A percentile compares a stretch with the other conserved stretches of the same genome.
Evolutionary conservation across 2,113 vertebrate species (phyloP).

Genomic region (Canis aureus): DNA sequence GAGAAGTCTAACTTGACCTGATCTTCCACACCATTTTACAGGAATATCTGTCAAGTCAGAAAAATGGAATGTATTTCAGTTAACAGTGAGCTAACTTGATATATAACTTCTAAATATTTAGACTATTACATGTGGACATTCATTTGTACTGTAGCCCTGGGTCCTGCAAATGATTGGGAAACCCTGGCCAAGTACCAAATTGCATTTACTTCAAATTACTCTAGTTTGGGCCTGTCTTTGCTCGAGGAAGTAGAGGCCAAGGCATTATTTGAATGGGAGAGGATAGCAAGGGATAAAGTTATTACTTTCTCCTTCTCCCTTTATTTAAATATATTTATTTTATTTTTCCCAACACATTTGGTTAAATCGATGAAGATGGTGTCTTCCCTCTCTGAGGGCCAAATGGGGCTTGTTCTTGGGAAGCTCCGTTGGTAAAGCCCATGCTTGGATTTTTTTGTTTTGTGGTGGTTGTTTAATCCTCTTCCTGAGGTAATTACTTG

Average conservation of each 20-base stretch:
- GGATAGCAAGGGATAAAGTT: background rate
- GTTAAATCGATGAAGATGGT: background rate
- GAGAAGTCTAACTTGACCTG: background rate
- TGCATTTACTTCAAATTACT: background rate
- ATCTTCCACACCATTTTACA: background rate
- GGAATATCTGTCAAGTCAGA: background rate
- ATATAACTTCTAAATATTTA: background rate
- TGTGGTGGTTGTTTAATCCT: background rate
- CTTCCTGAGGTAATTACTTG: background rate
- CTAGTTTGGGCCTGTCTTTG: background rate
- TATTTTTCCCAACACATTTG: background rate
- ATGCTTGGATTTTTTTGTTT: background rate
- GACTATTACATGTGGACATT: background rate
- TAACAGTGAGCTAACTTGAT: background rate
- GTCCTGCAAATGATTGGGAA: background rate
- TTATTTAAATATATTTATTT: background rate
- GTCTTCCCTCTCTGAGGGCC: background rate
- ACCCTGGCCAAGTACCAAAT: background rate
- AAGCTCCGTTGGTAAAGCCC: background rate
- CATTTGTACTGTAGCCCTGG: background rate
- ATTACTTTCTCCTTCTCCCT: background rate
- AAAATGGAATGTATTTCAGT: background rate
- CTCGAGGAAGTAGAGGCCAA: background rate
- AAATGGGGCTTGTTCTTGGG: background rate
- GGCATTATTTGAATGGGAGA: background rate